Evolutionary conservation across 2,888 invertebrate genomes (phyloP).

Genomic region (Silvanus unidentatus): DNA sequence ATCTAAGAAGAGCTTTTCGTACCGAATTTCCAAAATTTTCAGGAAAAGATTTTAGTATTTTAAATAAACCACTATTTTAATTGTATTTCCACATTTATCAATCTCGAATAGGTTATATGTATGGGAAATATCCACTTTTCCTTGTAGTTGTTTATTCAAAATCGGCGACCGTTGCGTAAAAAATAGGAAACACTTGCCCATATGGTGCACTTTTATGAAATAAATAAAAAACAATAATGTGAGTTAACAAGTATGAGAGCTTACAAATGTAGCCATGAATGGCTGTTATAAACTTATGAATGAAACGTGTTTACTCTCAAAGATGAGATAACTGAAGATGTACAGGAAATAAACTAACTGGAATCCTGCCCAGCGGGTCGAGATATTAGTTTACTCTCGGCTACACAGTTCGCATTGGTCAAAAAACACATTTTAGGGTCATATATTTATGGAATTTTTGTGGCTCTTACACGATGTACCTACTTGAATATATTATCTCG

Average conservation of each 20-base stretch:
- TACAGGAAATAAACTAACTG: conserved; percentile 35
- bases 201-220: no score
- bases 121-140: no score
- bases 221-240: background rate
- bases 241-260: background rate
- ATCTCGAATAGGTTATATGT: no score
- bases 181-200: no score
- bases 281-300: conserved; percentile 38
- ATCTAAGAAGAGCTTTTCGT: no score
- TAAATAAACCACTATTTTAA: no score
- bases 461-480: background rate
- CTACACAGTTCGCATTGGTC: conserved; percentile 6
- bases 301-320: conserved; percentile 33
- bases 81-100: no score
- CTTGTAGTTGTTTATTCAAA: no score
- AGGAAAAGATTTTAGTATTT: no score
- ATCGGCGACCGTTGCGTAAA: no score
- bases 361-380: conserved; percentile 33
- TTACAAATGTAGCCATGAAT: conserved; percentile 26
- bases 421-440: conserved; percentile 6
- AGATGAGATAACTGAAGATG: conserved; percentile 31
- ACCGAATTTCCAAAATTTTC: no score
- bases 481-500: no score
- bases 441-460: conserved; percentile 10
- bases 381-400: conserved; percentile 16